Base-by-base conservation (phyloP, 1,140 invertebrate genomes). In the Delia radicum region DNA sequence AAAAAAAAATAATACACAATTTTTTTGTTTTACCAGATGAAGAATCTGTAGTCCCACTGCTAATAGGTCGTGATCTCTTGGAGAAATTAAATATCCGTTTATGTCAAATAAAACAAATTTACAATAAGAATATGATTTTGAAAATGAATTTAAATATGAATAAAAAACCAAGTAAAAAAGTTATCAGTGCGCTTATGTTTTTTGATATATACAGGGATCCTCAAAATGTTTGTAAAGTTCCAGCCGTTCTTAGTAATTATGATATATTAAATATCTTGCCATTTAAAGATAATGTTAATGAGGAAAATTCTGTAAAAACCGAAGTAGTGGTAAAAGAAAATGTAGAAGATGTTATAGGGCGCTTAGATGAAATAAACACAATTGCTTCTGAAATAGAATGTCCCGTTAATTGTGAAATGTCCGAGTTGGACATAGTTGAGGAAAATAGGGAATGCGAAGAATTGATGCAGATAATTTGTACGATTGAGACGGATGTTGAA, bases 71-170 rank as follows among this genome's bases (percentile, higher is more conserved):
- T 12, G 73, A 74, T 33, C 33, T 74, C 1, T 31, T 74, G 29
- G 5, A 63, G 13, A 74, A 28, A 21, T 29, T 62, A 13, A 62
- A 63, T n/a, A 74, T 74, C n/a, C n/a, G 26, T 62, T 61, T 74
- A 74, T 31, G 26, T 15, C 8, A 74, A 62, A 24, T 67, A 75
- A 4, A 62, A 65, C 0, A 62, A 74, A 7, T 42, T 26, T 74
- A 75, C 63, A 15, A 28, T 28, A 67, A 76, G 69, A 18, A 55
- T 71, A 65, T 29, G 29, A 37, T 31, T 74, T 69, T 24, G 67
- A 65, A 29, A 29, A 28, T 55, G 46, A 71, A 74, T 74, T 48
- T 85, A 87, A 72, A 73, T 73, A 76, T 55, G 21, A 27, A 29
- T 33, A 33, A 71, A 21, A 33, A 71, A 71, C 10, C 10, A 37